Base-by-base conservation (phyloP, 2,888 invertebrate species). In the Pardosa pseudoannulata region DNA sequence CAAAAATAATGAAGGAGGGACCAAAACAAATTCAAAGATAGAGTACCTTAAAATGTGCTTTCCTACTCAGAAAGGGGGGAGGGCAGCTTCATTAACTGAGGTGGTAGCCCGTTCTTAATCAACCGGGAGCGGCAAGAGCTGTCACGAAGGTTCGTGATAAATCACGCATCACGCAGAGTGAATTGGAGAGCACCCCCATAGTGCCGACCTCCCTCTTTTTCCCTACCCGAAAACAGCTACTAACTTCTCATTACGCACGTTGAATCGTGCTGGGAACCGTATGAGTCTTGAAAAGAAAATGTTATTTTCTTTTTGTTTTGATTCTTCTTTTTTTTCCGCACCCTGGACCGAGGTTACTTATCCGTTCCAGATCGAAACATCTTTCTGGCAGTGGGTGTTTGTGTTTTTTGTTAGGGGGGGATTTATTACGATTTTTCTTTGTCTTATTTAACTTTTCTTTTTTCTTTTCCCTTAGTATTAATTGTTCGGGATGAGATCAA, bases 141-240 rank as follows among this genome's bases (percentile, higher is more conserved):
- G 87, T 87, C 87, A 87, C 79, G 80, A 80, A 29, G 56, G 64
- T 71, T 71, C 80, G 80, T 87, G 87, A 87, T 87, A 80, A 87
- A 87, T 87, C 79, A 80, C 75, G 71, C 50, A 76, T 79, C 87
- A 87, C 80, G 87, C 75, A 80, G 86, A 39, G 79, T 32, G 74
- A 65, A 76, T 75, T 65, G 82, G 75, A 76, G 80, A 67, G 65
- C 16, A 67, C 72, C 72, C 65, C 41, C 46, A 27, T 19, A 65
- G 19, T 27, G 32, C 41, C 27, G 23, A 19, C 31, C 62, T 36
- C 68, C 81, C 79, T 68, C 80, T 23, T 62, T 39, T 68, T 56
- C 31, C 31, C 27, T 23, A 3, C 5, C 3, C 23, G 23, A 16
- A 56, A 29, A 7, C 32, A 41, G 39, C 62, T 80, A 64, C 71